These are phyloP conservation scores for Pempheris klunzingeri DNA, from an alignment of 2,797 vertebrate species.

Conservation along the genomic window DNA sequence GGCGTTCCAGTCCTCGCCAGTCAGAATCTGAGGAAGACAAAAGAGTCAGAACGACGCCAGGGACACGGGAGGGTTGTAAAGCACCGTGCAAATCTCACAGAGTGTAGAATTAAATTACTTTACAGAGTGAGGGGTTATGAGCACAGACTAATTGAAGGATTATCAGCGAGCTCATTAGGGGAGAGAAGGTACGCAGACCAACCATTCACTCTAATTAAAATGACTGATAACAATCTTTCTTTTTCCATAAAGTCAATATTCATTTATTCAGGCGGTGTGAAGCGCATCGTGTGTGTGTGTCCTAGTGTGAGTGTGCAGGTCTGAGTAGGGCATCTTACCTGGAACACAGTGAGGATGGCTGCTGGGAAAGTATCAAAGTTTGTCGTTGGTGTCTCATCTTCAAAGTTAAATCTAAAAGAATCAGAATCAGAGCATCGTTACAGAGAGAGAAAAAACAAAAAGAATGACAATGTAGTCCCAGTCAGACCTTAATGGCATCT, in stretches of 20 bases:
- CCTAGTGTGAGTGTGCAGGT: not conserved
- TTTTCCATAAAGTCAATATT: constrained; percentile 28
- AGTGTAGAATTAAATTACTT: constrained; percentile 57
- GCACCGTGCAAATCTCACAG: constrained; percentile 20
- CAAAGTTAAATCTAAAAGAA: constrained; percentile 93
- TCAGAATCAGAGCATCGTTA: constrained; percentile 21
- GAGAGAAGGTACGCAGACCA: constrained; percentile 45
- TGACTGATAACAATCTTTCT: constrained; percentile 45
- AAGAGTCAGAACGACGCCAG: not conserved
- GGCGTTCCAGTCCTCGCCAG: constrained; percentile 97
- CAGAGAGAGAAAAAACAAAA: not conserved
- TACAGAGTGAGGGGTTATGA: constrained; percentile 50
- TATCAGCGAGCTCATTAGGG: constrained; percentile 58
- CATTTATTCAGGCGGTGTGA: constrained; percentile 28
- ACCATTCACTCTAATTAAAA: constrained; percentile 67
- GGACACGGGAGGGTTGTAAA: constrained; percentile 13
- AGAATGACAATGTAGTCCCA: not conserved
- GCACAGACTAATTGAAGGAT: constrained; percentile 65
- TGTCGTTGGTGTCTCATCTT: constrained; percentile 94
- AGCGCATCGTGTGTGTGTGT: not conserved
- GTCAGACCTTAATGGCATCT: constrained; percentile 15
- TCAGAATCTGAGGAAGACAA: constrained; percentile 89
- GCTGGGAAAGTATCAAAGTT: constrained; percentile 98
- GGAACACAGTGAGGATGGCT: constrained; percentile 97
- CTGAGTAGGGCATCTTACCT: constrained; percentile 80